A percentile compares a stretch with the other conserved stretches of the same genome.
Evolutionary conservation across 2,888 invertebrate species (phyloP).

Genomic region (Tetragnatha montana): DNA sequence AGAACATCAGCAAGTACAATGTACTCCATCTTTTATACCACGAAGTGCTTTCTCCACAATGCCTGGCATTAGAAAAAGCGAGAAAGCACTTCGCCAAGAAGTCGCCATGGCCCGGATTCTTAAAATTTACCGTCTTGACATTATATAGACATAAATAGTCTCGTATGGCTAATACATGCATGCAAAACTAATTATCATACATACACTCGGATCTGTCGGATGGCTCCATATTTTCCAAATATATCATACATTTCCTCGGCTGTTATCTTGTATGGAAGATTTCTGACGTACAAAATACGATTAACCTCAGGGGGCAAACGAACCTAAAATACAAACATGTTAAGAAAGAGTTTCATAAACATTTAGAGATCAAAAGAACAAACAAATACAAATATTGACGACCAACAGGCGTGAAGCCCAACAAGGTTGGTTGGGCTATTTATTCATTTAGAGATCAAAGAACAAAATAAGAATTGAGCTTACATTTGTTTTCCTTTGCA

Average conservation of each 20-base stretch:
- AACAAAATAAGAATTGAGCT: background rate
- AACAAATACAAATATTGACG: no score
- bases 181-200: conserved; percentile 75
- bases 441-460: background rate
- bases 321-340: conserved; percentile 81
- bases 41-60: no score
- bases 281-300: conserved; percentile 95
- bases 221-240: conserved; percentile 99
- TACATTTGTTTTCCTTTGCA: conserved; percentile 66
- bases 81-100: no score
- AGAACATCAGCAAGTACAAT: no score
- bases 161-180: no score
- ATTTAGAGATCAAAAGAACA: background rate
- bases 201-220: conserved; percentile 98
- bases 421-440: background rate
- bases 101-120: no score
- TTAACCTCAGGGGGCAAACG: conserved; percentile 99
- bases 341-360: background rate
- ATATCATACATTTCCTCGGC: conserved; percentile 99
- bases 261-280: conserved; percentile 99
- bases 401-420: no score
- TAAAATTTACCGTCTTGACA: no score
- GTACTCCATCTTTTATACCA: no score
- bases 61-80: no score
- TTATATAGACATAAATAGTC: no score